A percentile compares a stretch with the other conserved stretches of the same genome.
Evolutionary conservation across 2,113 vertebrate genomes (phyloP).

Genomic region (pig (Sus scrofa)): T2T-Sscrofa CM000814.6:127810501-127811000

Average conservation of each 20-base stretch:
- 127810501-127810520: neutral
- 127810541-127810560: neutral
- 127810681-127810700: neutral
- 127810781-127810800: neutral
- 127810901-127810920: conserved; percentile 1
- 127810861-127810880: neutral
- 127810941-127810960: neutral
- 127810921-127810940: neutral
- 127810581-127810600: neutral
- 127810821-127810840: neutral
- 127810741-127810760: neutral
- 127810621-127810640: neutral
- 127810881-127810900: neutral
- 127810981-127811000: neutral
- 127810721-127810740: neutral
- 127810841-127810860: neutral
- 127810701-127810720: neutral
- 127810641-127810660: neutral
- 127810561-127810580: neutral
- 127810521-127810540: neutral
- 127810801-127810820: neutral
- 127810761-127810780: neutral
- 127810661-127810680: neutral
- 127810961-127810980: neutral
- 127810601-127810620: neutral